Percentiles rank a stretch among this genome's conserved stretches.
These are phyloP conservation scores for Cervus canadensis DNA, from an alignment of 2,113 vertebrate genomes.

Conservation along the genomic window DNA sequence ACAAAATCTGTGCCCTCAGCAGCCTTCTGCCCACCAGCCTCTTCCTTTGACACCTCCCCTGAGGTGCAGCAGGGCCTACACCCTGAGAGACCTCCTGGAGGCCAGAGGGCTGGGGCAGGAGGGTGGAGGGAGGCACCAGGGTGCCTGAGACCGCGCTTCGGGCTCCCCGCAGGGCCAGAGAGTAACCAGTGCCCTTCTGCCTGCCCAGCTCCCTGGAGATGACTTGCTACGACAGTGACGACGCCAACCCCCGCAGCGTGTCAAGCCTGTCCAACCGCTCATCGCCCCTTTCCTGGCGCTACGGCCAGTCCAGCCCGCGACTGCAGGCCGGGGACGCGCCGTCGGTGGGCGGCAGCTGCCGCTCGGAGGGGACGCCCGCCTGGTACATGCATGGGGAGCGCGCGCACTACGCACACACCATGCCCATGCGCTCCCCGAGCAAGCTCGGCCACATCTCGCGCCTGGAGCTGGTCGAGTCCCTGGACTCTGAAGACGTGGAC, in stretches of 20 bases:
- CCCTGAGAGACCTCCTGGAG: not conserved
- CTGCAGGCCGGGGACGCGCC: slow-evolving; percentile 95
- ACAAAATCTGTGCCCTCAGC: not conserved
- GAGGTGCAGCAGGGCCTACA: fast-evolving
- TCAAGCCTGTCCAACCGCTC: slow-evolving; percentile 95
- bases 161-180: fast-evolving
- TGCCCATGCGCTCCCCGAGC: slow-evolving; percentile 91
- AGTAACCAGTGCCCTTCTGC: not conserved
- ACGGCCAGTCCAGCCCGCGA: slow-evolving; percentile 93
- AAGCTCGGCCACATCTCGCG: slow-evolving; percentile 90
- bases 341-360: slow-evolving; percentile 89
- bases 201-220: slow-evolving; percentile 88
- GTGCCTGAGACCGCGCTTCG: not conserved
- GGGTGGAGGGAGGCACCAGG: not conserved
- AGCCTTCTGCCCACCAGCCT: not conserved
- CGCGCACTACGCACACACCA: slow-evolving; percentile 89
- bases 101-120: too few species aligned
- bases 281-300: slow-evolving; percentile 94
- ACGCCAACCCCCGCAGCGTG: slow-evolving; percentile 90
- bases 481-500: slow-evolving; percentile 85
- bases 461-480: slow-evolving; percentile 89
- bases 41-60: not conserved
- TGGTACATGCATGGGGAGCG: slow-evolving; percentile 85
- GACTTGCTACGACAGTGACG: slow-evolving; percentile 93
- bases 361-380: slow-evolving; percentile 80